These are phyloP conservation scores for Drosophila rubida DNA, from an alignment of 2,888 invertebrate genomes.

Conservation along the genomic window DNA sequence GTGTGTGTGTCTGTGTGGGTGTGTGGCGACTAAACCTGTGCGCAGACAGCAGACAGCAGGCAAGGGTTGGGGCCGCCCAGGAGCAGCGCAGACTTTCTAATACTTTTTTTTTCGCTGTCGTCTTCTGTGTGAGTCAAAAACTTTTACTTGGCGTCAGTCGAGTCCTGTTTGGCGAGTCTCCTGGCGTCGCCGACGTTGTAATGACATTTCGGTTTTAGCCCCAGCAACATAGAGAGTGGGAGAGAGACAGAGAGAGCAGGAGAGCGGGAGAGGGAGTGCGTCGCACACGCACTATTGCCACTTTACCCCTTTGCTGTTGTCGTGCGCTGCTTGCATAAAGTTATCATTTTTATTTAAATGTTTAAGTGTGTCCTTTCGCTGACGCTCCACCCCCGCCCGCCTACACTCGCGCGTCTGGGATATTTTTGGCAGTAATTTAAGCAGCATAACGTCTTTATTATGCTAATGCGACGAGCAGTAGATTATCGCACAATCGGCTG, in stretches of 20 bases:
- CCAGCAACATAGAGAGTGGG: slow-evolving; percentile 12
- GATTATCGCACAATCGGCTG: slow-evolving; percentile 53
- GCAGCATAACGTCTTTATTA: slow-evolving; percentile 68
- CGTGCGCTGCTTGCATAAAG: slow-evolving; percentile 65
- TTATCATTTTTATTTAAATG: slow-evolving; percentile 82
- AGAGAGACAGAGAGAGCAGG: background rate
- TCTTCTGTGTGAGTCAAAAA: slow-evolving; percentile 54
- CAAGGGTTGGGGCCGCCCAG: slow-evolving; percentile 19
- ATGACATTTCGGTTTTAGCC: slow-evolving; percentile 72
- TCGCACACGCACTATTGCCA: slow-evolving; percentile 26
- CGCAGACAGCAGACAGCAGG: slow-evolving; percentile 59
- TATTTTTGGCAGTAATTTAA: slow-evolving; percentile 44
- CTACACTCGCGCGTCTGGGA: too few relatives aligned
- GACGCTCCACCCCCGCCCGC: too few relatives aligned
- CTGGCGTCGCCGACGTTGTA: slow-evolving; percentile 58
- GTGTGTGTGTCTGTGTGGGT: slow-evolving; percentile 32
- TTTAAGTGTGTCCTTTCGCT: slow-evolving; percentile 61
- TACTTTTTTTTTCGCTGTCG: slow-evolving; percentile 50
- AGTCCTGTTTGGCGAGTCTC: slow-evolving; percentile 55
- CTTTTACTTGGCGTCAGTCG: slow-evolving; percentile 82
- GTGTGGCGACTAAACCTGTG: slow-evolving; percentile 66
- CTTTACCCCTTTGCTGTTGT: slow-evolving; percentile 60
- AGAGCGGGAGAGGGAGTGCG: background rate
- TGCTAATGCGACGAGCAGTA: slow-evolving; percentile 60
- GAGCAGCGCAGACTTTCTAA: slow-evolving; percentile 65